These are phyloP conservation scores for Drosophila sordidapex DNA, from an alignment of 2,888 invertebrate species.

Conservation along the genomic window DNA sequence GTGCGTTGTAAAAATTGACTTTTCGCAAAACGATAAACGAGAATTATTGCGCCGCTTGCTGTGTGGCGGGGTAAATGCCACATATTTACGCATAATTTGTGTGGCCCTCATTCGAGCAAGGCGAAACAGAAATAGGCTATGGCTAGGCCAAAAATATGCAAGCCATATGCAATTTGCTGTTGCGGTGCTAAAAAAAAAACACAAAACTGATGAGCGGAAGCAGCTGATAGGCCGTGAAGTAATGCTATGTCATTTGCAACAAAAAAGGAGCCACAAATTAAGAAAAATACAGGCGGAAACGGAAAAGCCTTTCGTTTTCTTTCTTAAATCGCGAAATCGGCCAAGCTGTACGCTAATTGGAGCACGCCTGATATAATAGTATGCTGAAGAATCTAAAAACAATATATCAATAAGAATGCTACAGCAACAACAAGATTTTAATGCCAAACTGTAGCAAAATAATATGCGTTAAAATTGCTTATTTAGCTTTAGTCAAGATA, in stretches of 20 bases:
- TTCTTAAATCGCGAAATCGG: not conserved
- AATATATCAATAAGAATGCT: not conserved
- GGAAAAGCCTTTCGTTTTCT: not conserved
- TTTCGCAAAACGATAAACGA: constrained; percentile 75
- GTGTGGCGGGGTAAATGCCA: constrained; percentile 26
- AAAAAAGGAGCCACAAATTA: not conserved
- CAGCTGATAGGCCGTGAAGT: constrained; percentile 51
- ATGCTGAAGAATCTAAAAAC: not conserved
- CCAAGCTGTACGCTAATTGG: not conserved
- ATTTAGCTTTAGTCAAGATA: not conserved
- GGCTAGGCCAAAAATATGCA: constrained; percentile 62
- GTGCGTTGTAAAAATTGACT: constrained; percentile 72
- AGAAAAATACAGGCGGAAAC: not conserved
- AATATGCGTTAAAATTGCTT: not conserved
- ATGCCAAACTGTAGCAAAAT: not conserved
- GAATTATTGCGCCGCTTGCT: constrained; percentile 52
- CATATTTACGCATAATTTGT: constrained; percentile 76
- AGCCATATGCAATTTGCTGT: constrained; percentile 48
- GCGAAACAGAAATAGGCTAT: constrained; percentile 55
- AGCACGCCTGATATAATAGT: not conserved
- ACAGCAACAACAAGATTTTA: not conserved
- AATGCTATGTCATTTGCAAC: not conserved
- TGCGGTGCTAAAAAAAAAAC: constrained; percentile 46
- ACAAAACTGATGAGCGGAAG: constrained; percentile 53
- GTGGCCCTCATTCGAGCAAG: constrained; percentile 56